phyloP scores from a whole-genome alignment of 2,888 invertebrate genomes.

The Apodemia duryi region DNA sequence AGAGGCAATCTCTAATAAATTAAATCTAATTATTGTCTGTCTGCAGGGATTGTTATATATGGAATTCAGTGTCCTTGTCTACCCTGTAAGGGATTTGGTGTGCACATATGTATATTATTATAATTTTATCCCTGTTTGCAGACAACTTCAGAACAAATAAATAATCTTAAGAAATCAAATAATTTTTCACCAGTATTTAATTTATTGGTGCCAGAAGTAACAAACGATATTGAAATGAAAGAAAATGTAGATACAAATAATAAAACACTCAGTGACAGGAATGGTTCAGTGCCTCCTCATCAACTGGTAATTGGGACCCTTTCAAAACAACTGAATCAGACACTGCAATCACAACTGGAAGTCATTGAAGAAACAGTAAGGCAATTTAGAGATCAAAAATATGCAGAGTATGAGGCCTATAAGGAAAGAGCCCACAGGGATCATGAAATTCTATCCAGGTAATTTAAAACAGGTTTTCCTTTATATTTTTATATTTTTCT shows the following conservation, averaged over 20 bases:
- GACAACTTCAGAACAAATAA: slow-evolving; percentile 80
- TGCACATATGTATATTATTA: too few species aligned
- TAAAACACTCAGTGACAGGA: slow-evolving; percentile 49
- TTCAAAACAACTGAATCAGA: slow-evolving; percentile 83
- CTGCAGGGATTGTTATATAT: too few species aligned
- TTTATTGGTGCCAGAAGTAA: slow-evolving; percentile 80
- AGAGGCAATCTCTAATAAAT: too few species aligned
- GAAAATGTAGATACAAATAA: slow-evolving; percentile 69
- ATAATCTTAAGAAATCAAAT: slow-evolving; percentile 80
- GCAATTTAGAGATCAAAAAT: slow-evolving; percentile 86
- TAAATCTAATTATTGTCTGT: too few species aligned
- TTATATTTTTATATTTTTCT: background rate
- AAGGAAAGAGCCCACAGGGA: slow-evolving; percentile 86
- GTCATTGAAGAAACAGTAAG: slow-evolving; percentile 87
- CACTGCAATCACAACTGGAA: slow-evolving; percentile 83
- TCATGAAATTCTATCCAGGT: slow-evolving; percentile 83
- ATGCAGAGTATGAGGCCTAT: slow-evolving; percentile 85
- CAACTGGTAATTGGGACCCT: slow-evolving; percentile 79
- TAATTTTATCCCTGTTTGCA: slow-evolving; percentile 44
- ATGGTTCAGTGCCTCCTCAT: slow-evolving; percentile 60
- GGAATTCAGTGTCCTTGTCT: too few species aligned
- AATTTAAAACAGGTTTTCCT: slow-evolving; percentile 26
- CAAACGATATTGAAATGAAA: slow-evolving; percentile 73
- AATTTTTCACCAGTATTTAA: slow-evolving; percentile 86
- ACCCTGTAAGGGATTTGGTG: too few species aligned